These are phyloP conservation scores for Catocala nupta DNA, from an alignment of 2,888 invertebrate genomes.

Conservation along the genomic window DNA sequence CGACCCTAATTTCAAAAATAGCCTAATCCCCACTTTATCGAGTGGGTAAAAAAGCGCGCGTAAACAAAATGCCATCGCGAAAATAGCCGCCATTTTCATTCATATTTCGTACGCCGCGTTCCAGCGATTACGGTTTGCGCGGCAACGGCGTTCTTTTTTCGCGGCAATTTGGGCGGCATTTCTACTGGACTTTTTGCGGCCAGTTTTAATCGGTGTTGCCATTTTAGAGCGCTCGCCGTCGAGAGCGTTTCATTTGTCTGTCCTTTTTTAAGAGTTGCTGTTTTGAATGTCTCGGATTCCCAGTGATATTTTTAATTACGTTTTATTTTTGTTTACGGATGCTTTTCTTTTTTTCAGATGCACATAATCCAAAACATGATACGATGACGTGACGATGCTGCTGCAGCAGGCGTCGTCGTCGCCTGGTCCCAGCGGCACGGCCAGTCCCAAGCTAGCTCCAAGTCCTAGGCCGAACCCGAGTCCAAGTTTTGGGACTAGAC, in stretches of 20 bases:
- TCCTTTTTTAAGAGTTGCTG: slow-evolving; percentile 57
- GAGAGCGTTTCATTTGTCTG: slow-evolving; percentile 66
- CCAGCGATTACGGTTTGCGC: slow-evolving; percentile 74
- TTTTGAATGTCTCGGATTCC: slow-evolving; percentile 41
- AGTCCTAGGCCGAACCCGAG: slow-evolving; percentile 70
- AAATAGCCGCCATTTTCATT: slow-evolving; percentile 74
- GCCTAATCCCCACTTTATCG: slow-evolving; percentile 58
- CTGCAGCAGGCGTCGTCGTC: slow-evolving; percentile 84
- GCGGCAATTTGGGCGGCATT: slow-evolving; percentile 75
- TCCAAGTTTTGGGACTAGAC: slow-evolving; percentile 54
- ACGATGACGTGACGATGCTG: slow-evolving; percentile 84
- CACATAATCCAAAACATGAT: slow-evolving; percentile 65
- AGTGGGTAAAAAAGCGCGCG: slow-evolving; percentile 54
- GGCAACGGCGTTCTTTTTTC: slow-evolving; percentile 72
- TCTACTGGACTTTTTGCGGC: slow-evolving; percentile 75
- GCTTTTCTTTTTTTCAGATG: slow-evolving; percentile 64
- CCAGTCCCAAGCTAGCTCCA: slow-evolving; percentile 75
- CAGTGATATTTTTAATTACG: slow-evolving; percentile 30
- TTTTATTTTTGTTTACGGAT: slow-evolving; percentile 29
- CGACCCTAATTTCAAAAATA: slow-evolving; percentile 55
- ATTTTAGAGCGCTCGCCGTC: slow-evolving; percentile 66
- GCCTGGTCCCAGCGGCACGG: slow-evolving; percentile 85
- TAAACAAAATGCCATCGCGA: slow-evolving; percentile 69
- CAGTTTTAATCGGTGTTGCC: slow-evolving; percentile 83
- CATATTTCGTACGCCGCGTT: slow-evolving; percentile 74